Evolutionary conservation across 2,888 invertebrate species (phyloP), one percentile per base, ranked within the genome.

Genomic region (Caradrina kadenii): DNA sequence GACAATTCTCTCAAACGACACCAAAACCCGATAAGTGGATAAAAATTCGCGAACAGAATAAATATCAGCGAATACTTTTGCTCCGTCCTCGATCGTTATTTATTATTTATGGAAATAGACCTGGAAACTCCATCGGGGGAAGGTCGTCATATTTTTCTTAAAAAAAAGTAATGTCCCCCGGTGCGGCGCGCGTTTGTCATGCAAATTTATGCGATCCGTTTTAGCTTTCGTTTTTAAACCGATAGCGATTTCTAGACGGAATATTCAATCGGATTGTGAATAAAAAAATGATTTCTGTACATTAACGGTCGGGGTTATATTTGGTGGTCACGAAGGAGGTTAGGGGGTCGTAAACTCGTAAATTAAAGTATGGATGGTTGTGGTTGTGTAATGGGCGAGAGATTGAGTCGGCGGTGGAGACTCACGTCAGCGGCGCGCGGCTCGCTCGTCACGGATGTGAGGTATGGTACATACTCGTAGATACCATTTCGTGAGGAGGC

Each of bases 71-170:
- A 93, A 91, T 93, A 93, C 93, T 93, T 92, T 90, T 92, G 92
- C 91, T 89, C 87, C 88, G 92, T 90, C 91, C 92, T 88, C 94
- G 92, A 93, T 93, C 94, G 93, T 94, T 94, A 94, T 94, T 94
- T 94, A 94, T 94, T 95, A 95, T 95, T 95, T 94, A 95, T 95
- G 94, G 94, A 95, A 94, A 95, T 95, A 93, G 93, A 93, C 91
- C 92, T 93, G 93, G 90, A 89, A 92, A 92, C 93, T 93, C 93
- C 92, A 89, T 89, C 91, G 93, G 89, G 83, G 91, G 91, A 92
- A 93, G 93, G 93, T 93, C 93, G 94, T 93, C 94, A 93, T 94
- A 94, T 94, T 95, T 94, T 94, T 93, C 93, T 94, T 94, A 92
- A 94, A 93, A 93, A 78, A 94, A 94, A 93, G 92, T 93, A 93